Conservation (phyloP, 2,797 vertebrate species). For the Cyclura pinguis region DNA sequence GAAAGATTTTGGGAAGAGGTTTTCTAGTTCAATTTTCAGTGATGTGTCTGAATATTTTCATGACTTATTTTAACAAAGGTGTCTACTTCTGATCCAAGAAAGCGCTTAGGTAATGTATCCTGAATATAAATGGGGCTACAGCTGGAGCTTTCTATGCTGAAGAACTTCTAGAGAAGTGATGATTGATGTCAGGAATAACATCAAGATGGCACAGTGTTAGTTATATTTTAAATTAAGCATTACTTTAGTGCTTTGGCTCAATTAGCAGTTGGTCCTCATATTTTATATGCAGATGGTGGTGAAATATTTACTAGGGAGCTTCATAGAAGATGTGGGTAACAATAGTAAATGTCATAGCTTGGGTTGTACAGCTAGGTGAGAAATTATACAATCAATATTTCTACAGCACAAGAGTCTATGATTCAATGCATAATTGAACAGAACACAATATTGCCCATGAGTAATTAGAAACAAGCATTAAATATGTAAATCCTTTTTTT, state of each 20-base stretch:
- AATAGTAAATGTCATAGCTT: constrained; percentile 8
- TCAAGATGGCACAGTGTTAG: neutral
- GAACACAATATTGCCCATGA: neutral
- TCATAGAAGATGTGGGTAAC: neutral
- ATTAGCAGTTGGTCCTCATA: neutral
- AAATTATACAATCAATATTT: constrained; percentile 22
- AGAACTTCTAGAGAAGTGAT: neutral
- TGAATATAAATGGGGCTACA: neutral
- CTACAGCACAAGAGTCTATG: constrained; percentile 10
- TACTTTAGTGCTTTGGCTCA: neutral
- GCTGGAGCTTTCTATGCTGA: neutral
- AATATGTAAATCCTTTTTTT: constrained; percentile 13
- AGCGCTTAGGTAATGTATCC: too few relatives aligned
- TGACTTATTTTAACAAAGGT: neutral
- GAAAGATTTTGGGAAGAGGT: too few relatives aligned
- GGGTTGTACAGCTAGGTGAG: constrained; percentile 11
- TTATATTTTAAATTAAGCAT: neutral
- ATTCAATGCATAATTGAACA: constrained; percentile 24
- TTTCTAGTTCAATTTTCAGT: neutral
- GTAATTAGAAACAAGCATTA: constrained; percentile 16
- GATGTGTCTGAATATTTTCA: neutral
- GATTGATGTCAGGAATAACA: neutral
- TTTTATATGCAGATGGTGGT: neutral
- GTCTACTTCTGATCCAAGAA: neutral
- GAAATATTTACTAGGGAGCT: neutral